A percentile compares a stretch with the other conserved stretches of the same genome.
These are phyloP conservation scores for Threskiornis aethiopicus DNA, from an alignment of 2,797 vertebrate species.

Conservation along the genomic window DNA sequence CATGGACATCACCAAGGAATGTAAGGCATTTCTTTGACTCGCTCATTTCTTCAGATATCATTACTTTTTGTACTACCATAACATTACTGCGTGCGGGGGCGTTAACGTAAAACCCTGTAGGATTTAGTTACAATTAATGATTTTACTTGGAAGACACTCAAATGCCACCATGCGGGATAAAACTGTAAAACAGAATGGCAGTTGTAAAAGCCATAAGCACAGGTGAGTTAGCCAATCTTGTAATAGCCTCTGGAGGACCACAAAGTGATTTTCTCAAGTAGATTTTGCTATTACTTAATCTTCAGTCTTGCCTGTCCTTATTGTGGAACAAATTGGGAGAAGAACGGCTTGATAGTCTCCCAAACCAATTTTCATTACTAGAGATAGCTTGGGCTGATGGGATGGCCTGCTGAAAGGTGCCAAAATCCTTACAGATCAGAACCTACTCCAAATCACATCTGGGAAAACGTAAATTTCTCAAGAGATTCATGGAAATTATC, in stretches of 20 bases:
- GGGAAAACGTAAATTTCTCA: neutral
- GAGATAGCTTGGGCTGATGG: neutral
- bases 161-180: fast-evolving
- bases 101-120: neutral
- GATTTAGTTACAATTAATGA: neutral
- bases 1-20: neutral
- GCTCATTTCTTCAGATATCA: neutral
- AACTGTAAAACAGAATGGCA: neutral
- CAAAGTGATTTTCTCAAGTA: neutral
- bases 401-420: neutral
- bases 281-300: neutral
- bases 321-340: neutral
- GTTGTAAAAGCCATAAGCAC: neutral
- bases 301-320: neutral
- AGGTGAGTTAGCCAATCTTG: neutral
- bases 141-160: neutral
- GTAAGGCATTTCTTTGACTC: neutral
- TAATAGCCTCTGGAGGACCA: neutral
- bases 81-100: fast-evolving
- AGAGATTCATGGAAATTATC: neutral
- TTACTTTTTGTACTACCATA: neutral
- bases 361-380: neutral
- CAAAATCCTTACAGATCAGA: neutral
- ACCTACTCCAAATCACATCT: neutral
- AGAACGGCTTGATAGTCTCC: neutral